Evolutionary conservation across 2,113 vertebrate species (phyloP).

Genomic region (Caranx ignobilis): DNA sequence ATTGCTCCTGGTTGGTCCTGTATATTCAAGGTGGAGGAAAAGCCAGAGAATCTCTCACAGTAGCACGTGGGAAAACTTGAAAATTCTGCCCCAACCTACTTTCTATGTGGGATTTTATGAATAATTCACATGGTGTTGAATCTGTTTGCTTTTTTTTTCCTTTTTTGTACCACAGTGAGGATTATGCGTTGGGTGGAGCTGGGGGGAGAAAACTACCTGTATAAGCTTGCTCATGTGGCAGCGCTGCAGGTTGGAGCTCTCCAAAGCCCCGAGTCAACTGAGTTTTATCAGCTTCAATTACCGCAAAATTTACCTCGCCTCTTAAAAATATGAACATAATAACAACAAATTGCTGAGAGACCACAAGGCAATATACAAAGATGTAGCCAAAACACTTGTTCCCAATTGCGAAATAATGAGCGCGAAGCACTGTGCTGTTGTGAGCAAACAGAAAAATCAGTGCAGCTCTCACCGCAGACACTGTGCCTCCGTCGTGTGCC

Average conservation of each 20-base stretch:
- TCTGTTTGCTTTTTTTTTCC: no score
- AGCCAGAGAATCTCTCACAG: no score
- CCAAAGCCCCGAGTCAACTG: constrained; percentile 26
- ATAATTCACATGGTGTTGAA: no score
- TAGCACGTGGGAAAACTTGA: no score
- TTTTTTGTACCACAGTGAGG: no score
- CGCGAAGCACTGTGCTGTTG: constrained; percentile 19
- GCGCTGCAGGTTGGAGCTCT: constrained; percentile 9
- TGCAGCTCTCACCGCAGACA: constrained; percentile 24
- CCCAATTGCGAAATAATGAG: constrained; percentile 70
- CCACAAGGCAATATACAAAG: constrained; percentile 63
- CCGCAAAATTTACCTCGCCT: constrained; percentile 36
- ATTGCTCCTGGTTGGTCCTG: no score
- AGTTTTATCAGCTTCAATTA: constrained; percentile 56
- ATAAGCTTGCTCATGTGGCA: constrained; percentile 19
- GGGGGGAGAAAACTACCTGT: constrained; percentile 13
- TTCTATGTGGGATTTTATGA: no score
- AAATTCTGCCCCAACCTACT: no score
- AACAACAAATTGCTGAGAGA: constrained; percentile 66
- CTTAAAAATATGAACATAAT: constrained; percentile 67
- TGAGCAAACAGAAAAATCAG: constrained; percentile 42
- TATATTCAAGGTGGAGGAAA: no score
- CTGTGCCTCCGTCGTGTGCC: constrained; percentile 37
- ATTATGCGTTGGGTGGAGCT: neutral
- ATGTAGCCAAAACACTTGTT: constrained; percentile 58